Percentiles rank a stretch among this genome's conserved stretches.
Evolutionary conservation across 2,113 vertebrate species (phyloP).

Genomic region (Salvelinus fontinalis): DNA sequence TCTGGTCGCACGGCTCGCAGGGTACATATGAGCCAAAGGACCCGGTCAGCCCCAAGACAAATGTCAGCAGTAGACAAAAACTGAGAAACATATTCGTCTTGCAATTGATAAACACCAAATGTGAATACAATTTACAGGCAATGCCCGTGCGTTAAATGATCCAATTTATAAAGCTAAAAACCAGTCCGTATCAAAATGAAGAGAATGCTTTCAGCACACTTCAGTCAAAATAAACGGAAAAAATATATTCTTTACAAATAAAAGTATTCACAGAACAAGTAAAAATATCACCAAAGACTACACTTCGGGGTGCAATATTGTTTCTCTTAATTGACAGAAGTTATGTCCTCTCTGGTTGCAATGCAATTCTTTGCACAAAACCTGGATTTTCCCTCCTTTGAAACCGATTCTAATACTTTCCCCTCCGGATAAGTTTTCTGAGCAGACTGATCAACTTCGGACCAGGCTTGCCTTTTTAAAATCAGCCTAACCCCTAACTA

Average conservation of each 20-base stretch:
- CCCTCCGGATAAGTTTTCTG: conserved; percentile 88
- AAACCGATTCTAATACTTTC: conserved; percentile 84
- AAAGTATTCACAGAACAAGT: conserved; percentile 23
- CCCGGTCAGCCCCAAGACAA: conserved; percentile 80
- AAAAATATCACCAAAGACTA: not conserved
- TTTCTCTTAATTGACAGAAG: conserved; percentile 23
- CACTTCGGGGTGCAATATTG: not conserved
- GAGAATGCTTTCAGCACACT: conserved; percentile 12
- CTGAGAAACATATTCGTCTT: conserved; percentile 78
- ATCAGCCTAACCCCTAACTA: conserved; percentile 78
- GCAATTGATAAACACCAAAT: conserved; percentile 46
- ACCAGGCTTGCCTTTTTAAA: conserved; percentile 95
- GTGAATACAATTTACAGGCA: conserved; percentile 57
- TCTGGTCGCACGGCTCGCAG: conserved; percentile 95
- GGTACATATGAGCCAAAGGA: conserved; percentile 90
- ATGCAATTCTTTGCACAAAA: conserved; percentile 61
- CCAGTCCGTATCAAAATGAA: conserved; percentile 71
- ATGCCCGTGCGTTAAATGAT: conserved; percentile 70
- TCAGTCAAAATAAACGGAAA: conserved; percentile 16
- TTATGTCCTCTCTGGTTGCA: conserved; percentile 63
- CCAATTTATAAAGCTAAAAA: conserved; percentile 66
- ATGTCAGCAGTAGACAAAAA: conserved; percentile 81
- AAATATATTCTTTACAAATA: conserved; percentile 4
- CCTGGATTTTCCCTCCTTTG: conserved; percentile 50
- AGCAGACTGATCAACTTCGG: conserved; percentile 90